Conservation (phyloP, 1,140 invertebrate species). For the Drosophila jambulina region DNA sequence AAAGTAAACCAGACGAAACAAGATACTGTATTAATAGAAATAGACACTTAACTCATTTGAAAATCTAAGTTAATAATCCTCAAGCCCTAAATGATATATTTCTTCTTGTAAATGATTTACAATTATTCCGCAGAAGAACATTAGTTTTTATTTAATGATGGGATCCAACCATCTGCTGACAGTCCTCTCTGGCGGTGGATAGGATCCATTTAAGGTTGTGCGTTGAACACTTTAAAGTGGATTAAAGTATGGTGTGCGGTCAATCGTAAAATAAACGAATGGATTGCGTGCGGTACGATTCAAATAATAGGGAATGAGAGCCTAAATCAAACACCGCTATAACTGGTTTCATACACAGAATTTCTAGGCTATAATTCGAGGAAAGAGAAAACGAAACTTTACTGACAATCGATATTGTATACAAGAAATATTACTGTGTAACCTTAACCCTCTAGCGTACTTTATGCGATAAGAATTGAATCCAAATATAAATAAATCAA, state of each 20-base stretch:
- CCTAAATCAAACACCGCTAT: not conserved
- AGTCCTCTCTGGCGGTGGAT: not conserved
- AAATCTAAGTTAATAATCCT: not conserved
- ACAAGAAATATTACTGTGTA: not conserved
- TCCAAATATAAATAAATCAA: not conserved
- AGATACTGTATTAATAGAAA: not conserved
- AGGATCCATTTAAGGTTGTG: not conserved
- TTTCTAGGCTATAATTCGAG: not conserved
- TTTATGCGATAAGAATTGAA: not conserved
- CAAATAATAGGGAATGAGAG: not conserved
- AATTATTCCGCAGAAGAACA: not conserved
- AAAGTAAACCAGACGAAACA: not conserved
- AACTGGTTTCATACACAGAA: not conserved
- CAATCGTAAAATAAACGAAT: slow-evolving; percentile 2
- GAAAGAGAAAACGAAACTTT: not conserved
- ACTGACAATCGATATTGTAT: slow-evolving; percentile 6
- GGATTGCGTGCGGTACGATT: slow-evolving; percentile 3
- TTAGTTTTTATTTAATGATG: not conserved
- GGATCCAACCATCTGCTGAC: slow-evolving; percentile 14
- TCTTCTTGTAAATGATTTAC: not conserved
- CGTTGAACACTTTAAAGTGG: not conserved
- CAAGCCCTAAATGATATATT: too few relatives aligned
- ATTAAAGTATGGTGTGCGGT: not conserved
- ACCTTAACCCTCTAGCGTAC: not conserved
- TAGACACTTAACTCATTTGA: not conserved